phyloP scores from a whole-genome alignment of 2,888 invertebrate species.

The Drosophila histrio region DNA sequence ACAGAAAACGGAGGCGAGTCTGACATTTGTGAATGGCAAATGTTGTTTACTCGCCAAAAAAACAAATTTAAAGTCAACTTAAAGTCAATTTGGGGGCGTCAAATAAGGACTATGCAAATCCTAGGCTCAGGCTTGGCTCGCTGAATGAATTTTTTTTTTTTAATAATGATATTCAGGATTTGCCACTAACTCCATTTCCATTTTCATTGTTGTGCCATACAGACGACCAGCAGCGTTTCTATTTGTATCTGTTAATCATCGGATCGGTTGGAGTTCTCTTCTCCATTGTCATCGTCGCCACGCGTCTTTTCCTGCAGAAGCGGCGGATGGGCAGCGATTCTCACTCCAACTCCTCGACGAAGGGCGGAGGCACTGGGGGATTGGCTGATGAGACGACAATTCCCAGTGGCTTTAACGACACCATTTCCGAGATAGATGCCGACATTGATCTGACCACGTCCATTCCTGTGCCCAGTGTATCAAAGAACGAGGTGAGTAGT shows the following conservation, averaged over 20 bases:
- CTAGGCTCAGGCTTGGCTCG: constrained; percentile 24
- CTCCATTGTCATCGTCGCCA: constrained; percentile 89
- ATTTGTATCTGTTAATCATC: constrained; percentile 92
- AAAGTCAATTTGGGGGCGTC: constrained; percentile 33
- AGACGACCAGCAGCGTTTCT: constrained; percentile 86
- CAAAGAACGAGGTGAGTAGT: constrained; percentile 83
- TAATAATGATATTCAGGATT: constrained; percentile 13
- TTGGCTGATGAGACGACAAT: constrained; percentile 87
- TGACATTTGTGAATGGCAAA: constrained; percentile 44
- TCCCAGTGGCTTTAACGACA: constrained; percentile 92
- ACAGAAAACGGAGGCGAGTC: constrained; percentile 6
- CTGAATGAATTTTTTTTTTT: constrained; percentile 11
- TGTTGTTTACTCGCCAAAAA: constrained; percentile 52
- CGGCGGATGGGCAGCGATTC: constrained; percentile 86
- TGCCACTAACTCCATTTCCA: neutral
- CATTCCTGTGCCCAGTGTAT: constrained; percentile 85
- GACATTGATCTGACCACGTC: constrained; percentile 88
- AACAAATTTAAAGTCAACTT: constrained; percentile 41
- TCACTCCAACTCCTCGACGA: constrained; percentile 85
- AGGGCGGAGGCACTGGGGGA: constrained; percentile 73
- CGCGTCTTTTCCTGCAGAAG: constrained; percentile 88
- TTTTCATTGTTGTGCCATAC: constrained; percentile 3
- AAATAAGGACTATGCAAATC: constrained; percentile 30
- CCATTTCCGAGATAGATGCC: constrained; percentile 92
- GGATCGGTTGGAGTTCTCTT: constrained; percentile 89